Conservation (phyloP, 2,888 invertebrate genomes). For the Latrodectus hesperus region DNA sequence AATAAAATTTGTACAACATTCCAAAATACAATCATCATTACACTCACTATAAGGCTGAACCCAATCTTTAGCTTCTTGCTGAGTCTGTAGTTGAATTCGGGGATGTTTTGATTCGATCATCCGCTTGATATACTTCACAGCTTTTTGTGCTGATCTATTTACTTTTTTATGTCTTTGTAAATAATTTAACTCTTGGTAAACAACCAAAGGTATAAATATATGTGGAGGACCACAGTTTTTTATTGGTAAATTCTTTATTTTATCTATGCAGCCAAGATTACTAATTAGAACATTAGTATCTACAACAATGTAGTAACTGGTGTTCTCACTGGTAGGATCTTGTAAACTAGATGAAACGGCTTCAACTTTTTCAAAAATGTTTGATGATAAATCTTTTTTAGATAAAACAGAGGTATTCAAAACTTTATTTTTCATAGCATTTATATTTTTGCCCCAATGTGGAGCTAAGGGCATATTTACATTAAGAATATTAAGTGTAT, state of each 20-base stretch:
- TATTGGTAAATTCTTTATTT: constrained; percentile 43
- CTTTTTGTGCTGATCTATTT: constrained; percentile 3
- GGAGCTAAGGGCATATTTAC: too few relatives aligned
- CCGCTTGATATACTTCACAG: constrained; percentile 28
- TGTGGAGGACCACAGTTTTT: constrained; percentile 56
- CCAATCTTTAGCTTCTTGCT: constrained; percentile 26
- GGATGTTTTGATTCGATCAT: constrained; percentile 49
- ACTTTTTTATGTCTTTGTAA: background rate
- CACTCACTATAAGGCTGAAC: background rate
- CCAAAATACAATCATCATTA: background rate
- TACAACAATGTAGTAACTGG: constrained; percentile 44
- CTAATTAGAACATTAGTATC: constrained; percentile 56
- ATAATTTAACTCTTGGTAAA: constrained; percentile 33
- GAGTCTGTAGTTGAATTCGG: constrained; percentile 39
- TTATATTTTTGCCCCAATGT: too few relatives aligned
- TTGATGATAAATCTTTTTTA: too few relatives aligned
- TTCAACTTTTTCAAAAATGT: too few relatives aligned
- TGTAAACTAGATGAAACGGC: constrained; percentile 3
- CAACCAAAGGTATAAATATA: constrained; percentile 53
- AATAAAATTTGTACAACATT: background rate
- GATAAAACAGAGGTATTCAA: too few relatives aligned
- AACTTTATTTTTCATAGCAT: too few relatives aligned
- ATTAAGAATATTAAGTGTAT: too few relatives aligned
- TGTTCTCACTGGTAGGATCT: background rate
- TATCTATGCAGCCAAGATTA: constrained; percentile 18